Base-by-base conservation (phyloP, 1,140 invertebrate species). In the Plodia interpunctella region DNA sequence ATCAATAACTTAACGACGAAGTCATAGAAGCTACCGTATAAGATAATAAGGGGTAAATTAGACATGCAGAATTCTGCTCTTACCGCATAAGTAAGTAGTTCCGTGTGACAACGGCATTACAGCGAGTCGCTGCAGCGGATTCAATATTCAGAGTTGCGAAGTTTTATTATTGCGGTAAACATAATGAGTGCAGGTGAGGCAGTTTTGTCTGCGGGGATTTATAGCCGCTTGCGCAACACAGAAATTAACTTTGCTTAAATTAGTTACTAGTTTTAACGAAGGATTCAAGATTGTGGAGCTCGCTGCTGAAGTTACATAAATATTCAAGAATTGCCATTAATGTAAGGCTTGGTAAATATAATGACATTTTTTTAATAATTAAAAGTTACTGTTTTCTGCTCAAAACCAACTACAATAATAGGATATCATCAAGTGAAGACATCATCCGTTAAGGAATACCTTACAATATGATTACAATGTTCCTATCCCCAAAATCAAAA, bases 111-210 rank as follows among this genome's bases (percentile, higher is more conserved):
- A 80, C 76, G 68, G 78, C 65, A 72, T 78, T 44, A 44, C 6
- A n/a, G 10, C 76, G 68, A 44, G 13, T 44, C 63, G 63, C 79
- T 72, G 69, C 76, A 78, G 73, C 79, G 75, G 71, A 84, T 87
- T 83, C 83, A 87, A 87, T 87, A 87, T 87, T 87, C 82, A 80
- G 66, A 78, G 83, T 83, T 79, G 81, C 70, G 76, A 87, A 87
- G 74, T 87, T 87, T 87, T 87, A 85, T 87, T 87, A 87, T 87
- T 83, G 80, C 82, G 76, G 82, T 87, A 87, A 84, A 87, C 83
- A 87, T 87, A 84, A 87, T 82, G 81, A 86, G 81, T 86, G 77
- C 80, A 85, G 82, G 83, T 85, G 83, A 87, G 77, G 65, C 76
- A 70, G 76, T 78, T 74, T 73, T 76, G 80, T 83, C 81, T 81